A percentile compares a stretch with the other conserved stretches of the same genome.
phyloP scores from a whole-genome alignment of 2,113 vertebrate species.

The Anser brachyrhynchus region DNA sequence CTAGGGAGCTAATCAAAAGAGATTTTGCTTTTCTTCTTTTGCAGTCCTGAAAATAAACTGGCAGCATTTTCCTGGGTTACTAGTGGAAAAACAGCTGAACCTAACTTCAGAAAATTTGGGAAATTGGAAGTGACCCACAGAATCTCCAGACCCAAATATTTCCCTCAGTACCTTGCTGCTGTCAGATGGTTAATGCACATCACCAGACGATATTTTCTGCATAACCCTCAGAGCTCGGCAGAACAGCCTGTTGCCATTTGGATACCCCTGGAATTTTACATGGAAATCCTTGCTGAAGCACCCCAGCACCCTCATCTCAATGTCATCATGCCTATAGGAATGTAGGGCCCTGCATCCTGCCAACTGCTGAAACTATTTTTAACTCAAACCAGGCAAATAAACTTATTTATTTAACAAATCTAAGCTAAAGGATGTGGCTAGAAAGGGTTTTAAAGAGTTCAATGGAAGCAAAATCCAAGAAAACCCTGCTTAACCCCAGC shows the following conservation, averaged over 20 bases:
- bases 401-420: neutral
- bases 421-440: neutral
- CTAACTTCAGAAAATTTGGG: neutral
- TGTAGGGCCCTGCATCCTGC: neutral
- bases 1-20: neutral
- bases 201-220: neutral
- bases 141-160: neutral
- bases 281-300: neutral
- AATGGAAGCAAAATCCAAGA: neutral
- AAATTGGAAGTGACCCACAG: neutral
- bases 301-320: neutral
- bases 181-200: neutral
- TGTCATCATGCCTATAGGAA: neutral
- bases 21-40: neutral
- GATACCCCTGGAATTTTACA: accelerated
- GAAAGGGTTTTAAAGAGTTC: neutral
- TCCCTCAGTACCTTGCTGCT: neutral
- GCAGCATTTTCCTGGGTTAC: neutral
- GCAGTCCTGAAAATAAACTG: neutral
- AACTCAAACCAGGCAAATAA: neutral
- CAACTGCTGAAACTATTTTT: neutral
- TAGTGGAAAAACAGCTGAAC: neutral
- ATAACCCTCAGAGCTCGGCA: neutral
- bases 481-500: neutral
- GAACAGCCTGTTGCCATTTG: neutral